Base-by-base conservation (phyloP, 2,797 vertebrate genomes). In the Furcifer pardalis region DNA sequence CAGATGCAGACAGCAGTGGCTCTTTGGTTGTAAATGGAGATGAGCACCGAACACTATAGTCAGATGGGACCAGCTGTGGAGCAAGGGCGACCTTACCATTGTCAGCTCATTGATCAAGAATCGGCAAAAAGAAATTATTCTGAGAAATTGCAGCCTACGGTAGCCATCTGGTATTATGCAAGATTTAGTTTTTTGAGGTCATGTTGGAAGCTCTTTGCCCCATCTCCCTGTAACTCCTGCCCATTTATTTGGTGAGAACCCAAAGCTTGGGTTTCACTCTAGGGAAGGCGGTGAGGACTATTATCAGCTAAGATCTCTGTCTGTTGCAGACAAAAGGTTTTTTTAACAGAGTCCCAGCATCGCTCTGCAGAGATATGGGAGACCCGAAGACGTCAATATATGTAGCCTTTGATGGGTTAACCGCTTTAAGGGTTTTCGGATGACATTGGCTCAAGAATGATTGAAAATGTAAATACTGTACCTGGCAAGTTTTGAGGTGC, bases 221-320 rank as follows among this genome's bases (percentile, higher is more conserved):
- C 81, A 88, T 79, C 84, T 89, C 88, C 27, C 77, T 84, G 32
- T 60, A 56, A 77, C 83, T 56, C 74, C 86, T 86, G 89, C 78
- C 88, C 88, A 87, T 85, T 49, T 71, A 69, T 59, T 60, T 69
- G 30, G 89, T 10, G 78, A 93, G 86, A 87, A 89, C 82, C 79
- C 62, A 83, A 94, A 95, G 95, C 87, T 97, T 96, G 91, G 91
- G 83, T 97, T 97, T 96, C 96, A 2, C 89, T n/a, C 86, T 92
- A 92, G 94, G 92, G 83, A 89, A 93, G 88, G 68, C 90, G 89
- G 91, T 84, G 91, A 90, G 87, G 92, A 92, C 93, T 93, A 95
- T 90, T 86, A 92, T 94, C 90, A 87, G 91, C 83, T 87, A 37
- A 86, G 91, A 12, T 17, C 40, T 46, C n/a, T 35, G 73, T 82